Conservation (phyloP, 2,888 invertebrate species). For the Sarcophaga caerulescens region DNA sequence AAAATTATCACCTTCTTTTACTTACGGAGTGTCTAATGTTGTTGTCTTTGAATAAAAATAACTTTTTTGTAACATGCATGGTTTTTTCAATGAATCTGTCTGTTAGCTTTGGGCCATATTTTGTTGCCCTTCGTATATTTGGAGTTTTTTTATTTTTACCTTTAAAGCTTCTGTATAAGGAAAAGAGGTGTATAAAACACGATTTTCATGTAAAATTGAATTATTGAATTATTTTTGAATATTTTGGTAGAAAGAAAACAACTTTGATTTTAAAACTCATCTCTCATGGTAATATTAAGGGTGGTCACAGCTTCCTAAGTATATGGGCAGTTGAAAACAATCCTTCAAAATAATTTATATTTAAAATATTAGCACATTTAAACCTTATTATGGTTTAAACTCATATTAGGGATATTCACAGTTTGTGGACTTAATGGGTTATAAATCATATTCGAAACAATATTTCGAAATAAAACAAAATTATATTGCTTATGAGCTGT, state of each 20-base stretch:
- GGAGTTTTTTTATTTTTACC: not conserved
- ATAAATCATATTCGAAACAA: too few species aligned
- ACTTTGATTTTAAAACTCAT: too few species aligned
- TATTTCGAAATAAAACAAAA: too few species aligned
- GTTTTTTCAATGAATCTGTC: conserved; percentile 46
- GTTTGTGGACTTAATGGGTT: not conserved
- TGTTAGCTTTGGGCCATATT: conserved; percentile 5
- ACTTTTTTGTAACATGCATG: conserved; percentile 56
- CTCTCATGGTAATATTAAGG: too few species aligned
- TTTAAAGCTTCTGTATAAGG: conserved; percentile 40
- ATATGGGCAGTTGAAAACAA: too few species aligned
- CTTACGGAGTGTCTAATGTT: not conserved
- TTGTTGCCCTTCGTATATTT: conserved; percentile 7
- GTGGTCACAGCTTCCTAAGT: too few species aligned
- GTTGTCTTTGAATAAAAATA: conserved; percentile 37
- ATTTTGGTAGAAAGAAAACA: not conserved
- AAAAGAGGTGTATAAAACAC: conserved; percentile 17
- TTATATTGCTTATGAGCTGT: too few species aligned
- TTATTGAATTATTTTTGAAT: conserved; percentile 21
- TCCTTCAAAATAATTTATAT: too few species aligned
- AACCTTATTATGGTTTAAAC: too few species aligned
- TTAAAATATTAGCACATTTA: too few species aligned
- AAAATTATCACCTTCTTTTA: not conserved
- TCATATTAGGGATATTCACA: not conserved
- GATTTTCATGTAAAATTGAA: conserved; percentile 55